Conservation (phyloP, 2,113 vertebrate species). For the Serinus canaria region DNA sequence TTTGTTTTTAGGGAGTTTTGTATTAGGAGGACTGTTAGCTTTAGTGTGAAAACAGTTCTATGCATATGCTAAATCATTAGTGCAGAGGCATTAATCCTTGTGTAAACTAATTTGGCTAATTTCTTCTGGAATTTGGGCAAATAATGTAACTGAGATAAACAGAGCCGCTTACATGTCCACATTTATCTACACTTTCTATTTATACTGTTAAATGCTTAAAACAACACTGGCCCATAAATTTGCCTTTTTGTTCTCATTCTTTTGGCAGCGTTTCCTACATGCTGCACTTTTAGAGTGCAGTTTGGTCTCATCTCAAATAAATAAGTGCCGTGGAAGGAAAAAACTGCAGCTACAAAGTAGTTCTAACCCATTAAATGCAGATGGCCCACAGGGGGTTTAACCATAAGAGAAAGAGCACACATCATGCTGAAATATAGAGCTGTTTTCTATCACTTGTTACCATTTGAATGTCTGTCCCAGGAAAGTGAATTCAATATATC, state of each 20-base stretch:
- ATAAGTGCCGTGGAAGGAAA: slow-evolving; percentile 69
- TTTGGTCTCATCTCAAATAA: slow-evolving; percentile 77
- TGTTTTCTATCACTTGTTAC: slow-evolving; percentile 87
- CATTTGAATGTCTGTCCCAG: slow-evolving; percentile 79
- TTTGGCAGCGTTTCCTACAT: slow-evolving; percentile 75
- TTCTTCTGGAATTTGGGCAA: slow-evolving; percentile 71
- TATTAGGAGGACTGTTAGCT: background rate
- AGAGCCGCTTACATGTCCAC: slow-evolving; percentile 66
- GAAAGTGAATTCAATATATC: slow-evolving; percentile 86
- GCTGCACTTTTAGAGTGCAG: slow-evolving; percentile 73
- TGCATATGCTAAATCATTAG: slow-evolving; percentile 30
- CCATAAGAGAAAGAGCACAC: slow-evolving; percentile 75
- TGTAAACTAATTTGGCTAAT: slow-evolving; percentile 72
- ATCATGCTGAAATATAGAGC: slow-evolving; percentile 80
- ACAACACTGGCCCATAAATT: slow-evolving; percentile 78
- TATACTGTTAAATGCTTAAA: slow-evolving; percentile 81
- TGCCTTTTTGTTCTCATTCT: slow-evolving; percentile 69
- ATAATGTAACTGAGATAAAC: slow-evolving; percentile 74
- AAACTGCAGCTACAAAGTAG: slow-evolving; percentile 78
- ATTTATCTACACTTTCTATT: slow-evolving; percentile 79
- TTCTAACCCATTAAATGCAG: slow-evolving; percentile 81
- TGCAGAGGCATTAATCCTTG: slow-evolving; percentile 56
- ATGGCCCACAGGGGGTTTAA: slow-evolving; percentile 79
- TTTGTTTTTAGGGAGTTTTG: background rate
- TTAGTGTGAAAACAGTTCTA: background rate